Percentiles rank a stretch among this genome's conserved stretches.
These are phyloP conservation scores for Blastobasis adustella DNA, from an alignment of 2,888 invertebrate genomes.

Conservation along the genomic window DNA sequence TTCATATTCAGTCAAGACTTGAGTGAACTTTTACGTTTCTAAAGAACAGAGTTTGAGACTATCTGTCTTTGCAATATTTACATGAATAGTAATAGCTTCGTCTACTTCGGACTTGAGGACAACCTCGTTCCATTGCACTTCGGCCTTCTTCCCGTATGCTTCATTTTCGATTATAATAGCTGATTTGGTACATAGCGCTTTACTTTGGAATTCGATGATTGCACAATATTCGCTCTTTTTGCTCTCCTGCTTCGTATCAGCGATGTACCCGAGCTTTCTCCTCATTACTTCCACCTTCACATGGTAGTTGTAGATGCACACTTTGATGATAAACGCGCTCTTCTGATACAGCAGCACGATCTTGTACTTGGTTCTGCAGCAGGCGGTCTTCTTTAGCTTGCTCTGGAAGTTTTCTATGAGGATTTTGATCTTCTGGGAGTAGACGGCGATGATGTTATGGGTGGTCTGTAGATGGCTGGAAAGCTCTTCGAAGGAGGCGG, in stretches of 20 bases:
- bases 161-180: constrained; percentile 64
- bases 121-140: constrained; percentile 65
- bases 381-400: constrained; percentile 64
- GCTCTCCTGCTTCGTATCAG: constrained; percentile 49
- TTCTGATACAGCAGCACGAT: constrained; percentile 61
- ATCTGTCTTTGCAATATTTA: constrained; percentile 59
- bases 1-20: background rate
- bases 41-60: constrained; percentile 17
- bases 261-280: constrained; percentile 57
- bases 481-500: constrained; percentile 60
- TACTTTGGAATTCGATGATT: constrained; percentile 64
- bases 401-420: constrained; percentile 68
- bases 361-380: constrained; percentile 66
- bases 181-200: constrained; percentile 57
- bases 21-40: background rate
- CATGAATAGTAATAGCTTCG: constrained; percentile 66
- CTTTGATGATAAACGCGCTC: constrained; percentile 68
- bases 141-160: constrained; percentile 63
- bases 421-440: constrained; percentile 67
- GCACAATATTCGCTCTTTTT: constrained; percentile 66
- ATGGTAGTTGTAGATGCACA: constrained; percentile 67
- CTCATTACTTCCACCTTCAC: constrained; percentile 66
- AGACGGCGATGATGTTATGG: constrained; percentile 65
- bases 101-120: constrained; percentile 61
- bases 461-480: constrained; percentile 51